Evolutionary conservation across 2,888 invertebrate species (phyloP), one percentile per base, ranked within the genome.

Genomic region (Cataglyphis cursor): DNA sequence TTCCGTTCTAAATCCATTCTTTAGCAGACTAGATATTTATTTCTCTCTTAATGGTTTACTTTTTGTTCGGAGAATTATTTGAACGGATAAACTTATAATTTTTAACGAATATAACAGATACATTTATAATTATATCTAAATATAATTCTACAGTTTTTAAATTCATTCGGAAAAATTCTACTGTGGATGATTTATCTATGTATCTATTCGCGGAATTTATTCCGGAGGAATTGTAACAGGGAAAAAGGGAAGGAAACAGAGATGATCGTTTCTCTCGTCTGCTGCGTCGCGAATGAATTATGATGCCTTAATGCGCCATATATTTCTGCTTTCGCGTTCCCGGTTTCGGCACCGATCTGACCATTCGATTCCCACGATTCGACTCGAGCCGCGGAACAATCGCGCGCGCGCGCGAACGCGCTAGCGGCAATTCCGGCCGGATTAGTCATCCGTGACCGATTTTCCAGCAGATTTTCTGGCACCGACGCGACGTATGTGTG

Each of bases 401-500:
- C 35, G 44, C 48, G 68, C 38, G 66, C 28, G 68, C 38, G 66
- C 41, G 57, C 28, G 41, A n/a, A n/a, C 9, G 62, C 70, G 73
- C 73, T 48, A 68, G 31, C 74, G 65, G 59, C 64, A 78, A 70
- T 89, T 85, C 88, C 81, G 66, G 31, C 66, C 66, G 73, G 84
- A 87, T 90, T 88, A 85, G 84, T 88, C 83, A 88, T 73, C 73
- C 83, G 85, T 85, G 89, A 87, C 87, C 85, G 84, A 89, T 89
- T 90, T 89, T 86, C 89, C 83, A 85, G 88, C 24, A 44, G 78
- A 78, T 78, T 68, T 78, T 78, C 78, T 64, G 87, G 76, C 82
- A 87, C 78, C 82, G 81, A 31, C 78, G 65, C 82, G 81, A 31
- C 78, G 65, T 75, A n/a, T 54, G n/a, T 21, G 82, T 9, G 41